Conservation (phyloP, 2,888 invertebrate genomes). For the Amphipoea oculea region DNA sequence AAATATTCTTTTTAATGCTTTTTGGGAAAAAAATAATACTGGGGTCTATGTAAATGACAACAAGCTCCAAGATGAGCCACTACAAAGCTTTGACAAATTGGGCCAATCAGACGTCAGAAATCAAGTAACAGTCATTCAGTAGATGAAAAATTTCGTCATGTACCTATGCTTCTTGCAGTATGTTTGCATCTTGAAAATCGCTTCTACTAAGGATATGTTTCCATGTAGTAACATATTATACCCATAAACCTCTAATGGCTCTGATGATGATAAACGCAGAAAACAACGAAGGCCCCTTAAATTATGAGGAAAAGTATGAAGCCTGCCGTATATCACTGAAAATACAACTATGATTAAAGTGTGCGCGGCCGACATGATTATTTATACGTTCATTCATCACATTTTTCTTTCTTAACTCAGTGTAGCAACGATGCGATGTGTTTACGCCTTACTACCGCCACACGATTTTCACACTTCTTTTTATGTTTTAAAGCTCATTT, state of each 20-base stretch:
- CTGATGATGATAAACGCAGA: conserved; percentile 31
- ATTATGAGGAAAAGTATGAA: conserved; percentile 46
- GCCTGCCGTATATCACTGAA: conserved; percentile 55
- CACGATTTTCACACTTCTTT: conserved; percentile 65
- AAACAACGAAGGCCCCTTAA: conserved; percentile 16
- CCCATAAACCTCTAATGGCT: neutral
- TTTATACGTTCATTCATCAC: conserved; percentile 82
- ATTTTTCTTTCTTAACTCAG: conserved; percentile 73
- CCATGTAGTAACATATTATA: neutral
- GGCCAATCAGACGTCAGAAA: neutral
- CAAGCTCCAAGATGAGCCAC: neutral
- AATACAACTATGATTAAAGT: conserved; percentile 78
- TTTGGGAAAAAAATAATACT: neutral
- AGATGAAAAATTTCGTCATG: neutral
- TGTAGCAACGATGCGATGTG: conserved; percentile 65
- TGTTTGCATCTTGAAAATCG: neutral
- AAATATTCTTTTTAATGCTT: neutral
- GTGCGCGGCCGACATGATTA: conserved; percentile 75
- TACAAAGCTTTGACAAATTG: neutral
- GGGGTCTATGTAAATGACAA: neutral
- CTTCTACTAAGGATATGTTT: neutral
- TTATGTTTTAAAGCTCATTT: conserved; percentile 63
- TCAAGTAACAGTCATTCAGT: neutral
- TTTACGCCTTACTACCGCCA: conserved; percentile 63
- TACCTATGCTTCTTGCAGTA: too few species aligned